Evolutionary conservation across 2,888 invertebrate species (phyloP).

Genomic region (Chorisops tibialis): DNA sequence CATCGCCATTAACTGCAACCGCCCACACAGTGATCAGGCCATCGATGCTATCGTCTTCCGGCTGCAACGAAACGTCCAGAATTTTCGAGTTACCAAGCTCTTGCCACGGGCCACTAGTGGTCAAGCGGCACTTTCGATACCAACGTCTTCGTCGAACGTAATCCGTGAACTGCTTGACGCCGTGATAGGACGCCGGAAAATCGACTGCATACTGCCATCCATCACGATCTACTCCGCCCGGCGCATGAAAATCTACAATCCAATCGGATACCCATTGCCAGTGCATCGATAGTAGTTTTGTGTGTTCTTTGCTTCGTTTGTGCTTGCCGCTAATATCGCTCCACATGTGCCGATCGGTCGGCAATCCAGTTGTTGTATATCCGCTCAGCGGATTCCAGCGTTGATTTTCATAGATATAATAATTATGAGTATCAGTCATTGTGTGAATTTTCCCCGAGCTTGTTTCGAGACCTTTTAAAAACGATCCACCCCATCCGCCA

Average conservation of each 20-base stretch:
- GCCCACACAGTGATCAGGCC: conserved; percentile 72
- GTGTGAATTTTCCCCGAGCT: conserved; percentile 63
- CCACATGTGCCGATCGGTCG: conserved; percentile 88
- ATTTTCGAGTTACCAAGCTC: conserved; percentile 83
- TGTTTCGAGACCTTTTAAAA: conserved; percentile 64
- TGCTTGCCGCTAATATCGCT: conserved; percentile 82
- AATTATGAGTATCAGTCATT: conserved; percentile 82
- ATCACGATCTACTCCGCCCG: conserved; percentile 84
- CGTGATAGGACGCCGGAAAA: conserved; percentile 84
- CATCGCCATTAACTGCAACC: conserved; percentile 81
- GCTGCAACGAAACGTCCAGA: conserved; percentile 73
- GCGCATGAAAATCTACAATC: conserved; percentile 86
- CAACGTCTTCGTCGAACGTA: conserved; percentile 82
- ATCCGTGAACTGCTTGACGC: conserved; percentile 81
- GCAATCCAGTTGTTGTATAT: conserved; percentile 79
- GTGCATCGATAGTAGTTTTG: conserved; percentile 77
- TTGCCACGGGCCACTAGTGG: conserved; percentile 84
- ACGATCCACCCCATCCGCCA: conserved; percentile 83
- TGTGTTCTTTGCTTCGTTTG: conserved; percentile 80
- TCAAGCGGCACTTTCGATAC: conserved; percentile 77
- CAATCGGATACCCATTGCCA: conserved; percentile 92
- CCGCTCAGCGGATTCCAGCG: conserved; percentile 91
- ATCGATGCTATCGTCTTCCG: conserved; percentile 55
- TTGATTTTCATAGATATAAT: conserved; percentile 91
- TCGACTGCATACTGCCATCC: conserved; percentile 96